Conservation (phyloP, 2,888 invertebrate species). For the Microctonus aethiopoides region DNA sequence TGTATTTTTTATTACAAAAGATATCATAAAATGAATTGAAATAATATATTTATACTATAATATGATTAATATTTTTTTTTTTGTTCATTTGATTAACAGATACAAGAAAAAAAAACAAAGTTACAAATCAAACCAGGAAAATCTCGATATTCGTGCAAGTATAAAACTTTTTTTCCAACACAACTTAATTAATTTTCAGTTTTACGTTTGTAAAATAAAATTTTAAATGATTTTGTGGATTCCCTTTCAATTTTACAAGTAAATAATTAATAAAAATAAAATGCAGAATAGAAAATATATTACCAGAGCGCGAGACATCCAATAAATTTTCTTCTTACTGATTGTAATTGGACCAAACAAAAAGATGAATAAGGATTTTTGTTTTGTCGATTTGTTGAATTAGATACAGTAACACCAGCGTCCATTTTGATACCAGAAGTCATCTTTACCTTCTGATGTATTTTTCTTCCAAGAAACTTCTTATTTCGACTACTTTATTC, state of each 20-base stretch:
- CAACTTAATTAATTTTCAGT: background rate
- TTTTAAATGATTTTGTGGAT: slow-evolving; percentile 55
- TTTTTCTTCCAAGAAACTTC: slow-evolving; percentile 99
- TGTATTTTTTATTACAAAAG: no score
- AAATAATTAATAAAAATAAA: slow-evolving; percentile 60
- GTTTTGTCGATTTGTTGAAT: slow-evolving; percentile 96
- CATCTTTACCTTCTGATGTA: slow-evolving; percentile 91
- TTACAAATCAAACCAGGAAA: slow-evolving; percentile 92
- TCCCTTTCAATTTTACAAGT: slow-evolving; percentile 62
- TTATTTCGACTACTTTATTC: slow-evolving; percentile 93
- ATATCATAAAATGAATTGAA: background rate
- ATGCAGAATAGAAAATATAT: slow-evolving; percentile 26
- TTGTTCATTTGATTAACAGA: slow-evolving; percentile 52
- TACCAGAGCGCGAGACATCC: no score
- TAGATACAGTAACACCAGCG: slow-evolving; percentile 90
- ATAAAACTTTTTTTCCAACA: slow-evolving; percentile 14
- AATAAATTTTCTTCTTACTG: slow-evolving; percentile 96
- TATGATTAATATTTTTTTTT: background rate
- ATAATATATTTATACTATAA: background rate
- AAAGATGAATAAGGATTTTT: slow-evolving; percentile 94
- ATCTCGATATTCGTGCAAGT: slow-evolving; percentile 88
- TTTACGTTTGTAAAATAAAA: background rate
- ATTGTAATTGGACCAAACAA: no score
- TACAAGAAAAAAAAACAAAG: slow-evolving; percentile 91
- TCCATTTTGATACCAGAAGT: slow-evolving; percentile 98